These are phyloP conservation scores for Gymnothorax javanicus DNA, from an alignment of 2,797 vertebrate species.

Conservation along the genomic window DNA sequence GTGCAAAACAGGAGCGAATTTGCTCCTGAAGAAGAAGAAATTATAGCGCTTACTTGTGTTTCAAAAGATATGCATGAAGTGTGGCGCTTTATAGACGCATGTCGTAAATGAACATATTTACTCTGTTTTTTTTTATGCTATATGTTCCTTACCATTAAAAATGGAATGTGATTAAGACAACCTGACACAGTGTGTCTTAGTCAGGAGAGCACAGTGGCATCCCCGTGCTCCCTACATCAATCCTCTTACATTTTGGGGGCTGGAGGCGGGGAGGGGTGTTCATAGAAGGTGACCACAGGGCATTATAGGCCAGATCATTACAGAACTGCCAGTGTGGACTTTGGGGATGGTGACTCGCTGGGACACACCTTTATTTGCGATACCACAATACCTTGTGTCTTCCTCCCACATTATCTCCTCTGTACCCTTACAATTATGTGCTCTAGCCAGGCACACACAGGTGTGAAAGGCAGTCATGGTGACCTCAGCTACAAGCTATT, in stretches of 20 bases:
- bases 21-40: neutral
- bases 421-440: neutral
- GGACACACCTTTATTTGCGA: constrained; percentile 32
- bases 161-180: neutral
- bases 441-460: constrained; percentile 13
- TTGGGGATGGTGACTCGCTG: neutral
- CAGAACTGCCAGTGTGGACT: constrained; percentile 6
- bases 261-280: neutral
- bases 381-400: constrained; percentile 24
- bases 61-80: neutral
- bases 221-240: neutral
- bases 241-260: neutral
- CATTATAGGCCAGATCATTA: constrained; percentile 42
- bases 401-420: constrained; percentile 18
- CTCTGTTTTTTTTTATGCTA: neutral
- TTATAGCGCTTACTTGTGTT: neutral
- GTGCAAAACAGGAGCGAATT: neutral
- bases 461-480: neutral
- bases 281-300: neutral
- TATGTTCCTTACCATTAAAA: neutral
- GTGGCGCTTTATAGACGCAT: neutral
- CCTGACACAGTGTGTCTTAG: neutral
- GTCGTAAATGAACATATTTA: neutral
- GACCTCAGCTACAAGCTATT: constrained; percentile 8
- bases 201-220: neutral